A percentile compares a stretch with the other conserved stretches of the same genome.
Evolutionary conservation across 1,140 invertebrate genomes (phyloP).

Genomic region (Lysiphlebus fabarum): DNA sequence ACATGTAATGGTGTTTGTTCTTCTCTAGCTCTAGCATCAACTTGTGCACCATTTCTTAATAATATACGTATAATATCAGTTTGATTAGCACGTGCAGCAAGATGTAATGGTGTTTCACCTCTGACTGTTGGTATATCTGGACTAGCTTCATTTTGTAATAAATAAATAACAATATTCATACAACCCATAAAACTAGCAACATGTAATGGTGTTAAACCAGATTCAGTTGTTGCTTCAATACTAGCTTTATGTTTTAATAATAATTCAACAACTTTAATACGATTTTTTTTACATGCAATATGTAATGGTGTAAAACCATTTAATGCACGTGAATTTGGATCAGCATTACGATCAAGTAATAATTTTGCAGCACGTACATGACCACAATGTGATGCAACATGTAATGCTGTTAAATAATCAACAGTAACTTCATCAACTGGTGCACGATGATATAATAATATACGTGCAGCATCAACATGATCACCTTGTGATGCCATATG

Average conservation of each 20-base stretch:
- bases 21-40: conserved; percentile 91
- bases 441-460: conserved; percentile 88
- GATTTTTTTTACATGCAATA: conserved; percentile 98
- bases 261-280: conserved; percentile 94
- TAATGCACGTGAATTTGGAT: conserved; percentile 92
- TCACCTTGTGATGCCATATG: conserved; percentile 97
- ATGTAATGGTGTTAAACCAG: conserved; percentile 93
- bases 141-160: conserved; percentile 91
- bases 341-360: conserved; percentile 89
- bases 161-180: conserved; percentile 97
- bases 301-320: conserved; percentile 98
- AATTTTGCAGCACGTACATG: conserved; percentile 94
- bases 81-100: conserved; percentile 94
- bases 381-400: conserved; percentile 93
- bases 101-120: conserved; percentile 94
- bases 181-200: conserved; percentile 99
- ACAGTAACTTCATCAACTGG: conserved; percentile 97
- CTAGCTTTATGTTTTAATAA: conserved; percentile 93
- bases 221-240: conserved; percentile 85
- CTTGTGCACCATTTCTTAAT: conserved; percentile 89
- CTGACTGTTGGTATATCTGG: conserved; percentile 92
- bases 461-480: conserved; percentile 90
- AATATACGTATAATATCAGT: conserved; percentile 95
- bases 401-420: conserved; percentile 94
- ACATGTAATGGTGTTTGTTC: conserved; percentile 94